phyloP scores from a whole-genome alignment of 1,140 invertebrate species.

The Zaprionus gabonicus region DNA sequence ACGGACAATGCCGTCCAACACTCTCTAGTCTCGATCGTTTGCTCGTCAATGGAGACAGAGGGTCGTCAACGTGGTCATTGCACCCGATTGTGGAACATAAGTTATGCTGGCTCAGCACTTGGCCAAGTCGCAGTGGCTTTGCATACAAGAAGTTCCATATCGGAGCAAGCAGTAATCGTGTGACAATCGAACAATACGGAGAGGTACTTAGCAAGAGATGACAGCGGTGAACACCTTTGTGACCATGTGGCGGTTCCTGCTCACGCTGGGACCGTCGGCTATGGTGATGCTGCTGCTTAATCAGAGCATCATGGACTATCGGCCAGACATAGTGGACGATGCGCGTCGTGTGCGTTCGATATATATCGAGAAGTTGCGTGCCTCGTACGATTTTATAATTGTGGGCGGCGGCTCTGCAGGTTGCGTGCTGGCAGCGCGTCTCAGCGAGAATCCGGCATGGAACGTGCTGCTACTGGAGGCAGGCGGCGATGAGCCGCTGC shows the following conservation, averaged over 20 bases:
- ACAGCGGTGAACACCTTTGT: constrained; percentile 60
- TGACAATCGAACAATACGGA: not conserved
- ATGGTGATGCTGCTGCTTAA: constrained; percentile 87
- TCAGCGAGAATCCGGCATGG: constrained; percentile 89
- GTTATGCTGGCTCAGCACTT: constrained; percentile 3
- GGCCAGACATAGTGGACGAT: constrained; percentile 89
- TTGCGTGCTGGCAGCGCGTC: constrained; percentile 90
- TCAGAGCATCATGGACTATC: constrained; percentile 86
- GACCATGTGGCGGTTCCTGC: constrained; percentile 86
- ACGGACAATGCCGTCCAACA: not conserved
- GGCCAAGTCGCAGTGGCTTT: not conserved
- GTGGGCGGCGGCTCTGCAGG: constrained; percentile 94
- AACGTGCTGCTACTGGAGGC: constrained; percentile 92
- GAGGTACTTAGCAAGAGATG: constrained; percentile 56
- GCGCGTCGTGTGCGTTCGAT: constrained; percentile 86
- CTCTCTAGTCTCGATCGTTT: not conserved
- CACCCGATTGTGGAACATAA: not conserved
- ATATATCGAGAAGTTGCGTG: constrained; percentile 84
- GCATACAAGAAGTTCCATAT: not conserved
- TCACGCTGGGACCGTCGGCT: constrained; percentile 87
- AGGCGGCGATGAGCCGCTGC: constrained; percentile 90
- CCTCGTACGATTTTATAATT: constrained; percentile 90
- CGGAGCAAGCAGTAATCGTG: not conserved
- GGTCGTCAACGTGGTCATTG: not conserved
- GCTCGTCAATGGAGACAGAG: not conserved